Conservation (phyloP, 2,888 invertebrate species). For the Netelia melanura region DNA sequence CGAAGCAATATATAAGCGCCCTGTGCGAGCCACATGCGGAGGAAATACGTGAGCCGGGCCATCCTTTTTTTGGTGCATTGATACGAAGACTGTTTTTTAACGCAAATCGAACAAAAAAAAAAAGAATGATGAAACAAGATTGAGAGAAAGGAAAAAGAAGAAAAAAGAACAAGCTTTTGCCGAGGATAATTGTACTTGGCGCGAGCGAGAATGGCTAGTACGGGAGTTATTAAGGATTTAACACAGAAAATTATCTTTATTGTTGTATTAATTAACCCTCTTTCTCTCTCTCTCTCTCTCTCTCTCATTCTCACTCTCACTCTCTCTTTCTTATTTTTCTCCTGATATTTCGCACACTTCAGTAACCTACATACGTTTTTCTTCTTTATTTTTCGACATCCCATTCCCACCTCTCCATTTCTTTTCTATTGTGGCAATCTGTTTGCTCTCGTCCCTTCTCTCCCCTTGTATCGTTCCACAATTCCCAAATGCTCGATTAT, state of each 20-base stretch:
- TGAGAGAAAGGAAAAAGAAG: constrained; percentile 60
- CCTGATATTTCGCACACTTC: constrained; percentile 38
- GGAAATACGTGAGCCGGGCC: constrained; percentile 65
- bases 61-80: constrained; percentile 73
- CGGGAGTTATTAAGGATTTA: constrained; percentile 71
- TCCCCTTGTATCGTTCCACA: constrained; percentile 21
- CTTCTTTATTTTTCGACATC: constrained; percentile 24
- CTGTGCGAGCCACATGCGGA: neutral
- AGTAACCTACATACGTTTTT: constrained; percentile 36
- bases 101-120: constrained; percentile 64
- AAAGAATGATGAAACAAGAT: constrained; percentile 61
- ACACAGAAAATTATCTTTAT: constrained; percentile 71
- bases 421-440: constrained; percentile 49
- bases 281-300: constrained; percentile 19
- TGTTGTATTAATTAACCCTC: constrained; percentile 69
- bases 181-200: constrained; percentile 9
- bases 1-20: constrained; percentile 7
- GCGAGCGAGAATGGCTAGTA: constrained; percentile 61
- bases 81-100: constrained; percentile 78
- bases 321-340: neutral
- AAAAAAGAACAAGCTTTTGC: constrained; percentile 63
- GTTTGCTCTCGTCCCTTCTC: constrained; percentile 37
- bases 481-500: constrained; percentile 65
- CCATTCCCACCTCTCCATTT: constrained; percentile 33
- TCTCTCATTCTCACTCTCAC: constrained; percentile 18